Evolutionary conservation across 2,113 vertebrate genomes (phyloP).

Genomic region (Caranx ignobilis): DNA sequence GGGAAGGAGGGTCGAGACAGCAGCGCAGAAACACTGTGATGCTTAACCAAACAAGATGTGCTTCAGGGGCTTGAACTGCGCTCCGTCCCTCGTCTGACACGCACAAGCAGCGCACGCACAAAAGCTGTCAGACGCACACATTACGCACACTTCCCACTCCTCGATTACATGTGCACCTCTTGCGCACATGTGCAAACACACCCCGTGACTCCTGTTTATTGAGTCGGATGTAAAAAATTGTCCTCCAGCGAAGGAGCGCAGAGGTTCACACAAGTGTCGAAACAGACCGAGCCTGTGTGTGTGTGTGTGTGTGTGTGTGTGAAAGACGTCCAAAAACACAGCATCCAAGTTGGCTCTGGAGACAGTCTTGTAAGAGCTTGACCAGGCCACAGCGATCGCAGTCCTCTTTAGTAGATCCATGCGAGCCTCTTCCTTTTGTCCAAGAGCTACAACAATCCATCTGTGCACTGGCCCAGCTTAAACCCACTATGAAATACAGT

Average conservation of each 20-base stretch:
- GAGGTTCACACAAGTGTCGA: slow-evolving; percentile 65
- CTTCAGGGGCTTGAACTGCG: slow-evolving; percentile 33
- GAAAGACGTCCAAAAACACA: slow-evolving; percentile 67
- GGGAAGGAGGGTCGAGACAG: slow-evolving; percentile 29
- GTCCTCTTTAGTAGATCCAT: slow-evolving; percentile 33
- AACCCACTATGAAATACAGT: slow-evolving; percentile 22
- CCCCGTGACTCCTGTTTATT: slow-evolving; percentile 68
- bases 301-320: slow-evolving; percentile 52
- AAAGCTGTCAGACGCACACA: slow-evolving; percentile 33
- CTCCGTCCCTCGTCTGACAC: slow-evolving; percentile 41
- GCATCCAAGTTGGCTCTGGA: slow-evolving; percentile 61
- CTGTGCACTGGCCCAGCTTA: slow-evolving; percentile 9
- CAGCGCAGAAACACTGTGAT: slow-evolving; percentile 26
- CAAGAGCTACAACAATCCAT: slow-evolving; percentile 64
- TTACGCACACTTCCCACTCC: slow-evolving; percentile 15
- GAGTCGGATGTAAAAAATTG: slow-evolving; percentile 66
- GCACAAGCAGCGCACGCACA: not conserved
- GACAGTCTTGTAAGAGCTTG: slow-evolving; percentile 59
- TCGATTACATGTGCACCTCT: slow-evolving; percentile 28
- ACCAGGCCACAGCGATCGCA: slow-evolving; percentile 53
- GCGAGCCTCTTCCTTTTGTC: slow-evolving; percentile 32
- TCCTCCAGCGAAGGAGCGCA: slow-evolving; percentile 61
- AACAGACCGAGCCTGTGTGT: slow-evolving; percentile 50
- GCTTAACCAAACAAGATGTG: slow-evolving; percentile 50
- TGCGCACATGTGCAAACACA: slow-evolving; percentile 39